These are phyloP conservation scores for Platycercus adscitus DNA, from an alignment of 2,113 vertebrate genomes.

Conservation along the genomic window DNA sequence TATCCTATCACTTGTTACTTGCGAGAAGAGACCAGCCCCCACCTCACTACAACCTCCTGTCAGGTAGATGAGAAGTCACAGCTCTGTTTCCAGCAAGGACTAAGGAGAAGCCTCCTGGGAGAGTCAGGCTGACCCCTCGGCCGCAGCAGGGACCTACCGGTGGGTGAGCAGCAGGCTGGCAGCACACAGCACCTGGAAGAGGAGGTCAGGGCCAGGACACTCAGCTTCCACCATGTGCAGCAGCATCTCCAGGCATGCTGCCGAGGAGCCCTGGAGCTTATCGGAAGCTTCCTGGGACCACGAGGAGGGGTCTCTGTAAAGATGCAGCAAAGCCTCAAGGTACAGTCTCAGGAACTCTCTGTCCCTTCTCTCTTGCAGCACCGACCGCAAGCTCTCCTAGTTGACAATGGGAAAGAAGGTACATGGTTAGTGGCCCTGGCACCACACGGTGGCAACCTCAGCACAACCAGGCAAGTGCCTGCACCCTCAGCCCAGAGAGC, in stretches of 20 bases:
- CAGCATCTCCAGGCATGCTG: slow-evolving; percentile 75
- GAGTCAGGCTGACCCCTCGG: rapidly evolving
- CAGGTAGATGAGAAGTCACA: neutral
- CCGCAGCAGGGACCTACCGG: neutral
- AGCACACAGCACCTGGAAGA: slow-evolving; percentile 71
- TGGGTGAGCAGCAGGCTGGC: slow-evolving; percentile 77
- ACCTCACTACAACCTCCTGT: neutral
- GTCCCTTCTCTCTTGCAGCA: slow-evolving; percentile 64
- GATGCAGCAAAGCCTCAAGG: slow-evolving; percentile 77
- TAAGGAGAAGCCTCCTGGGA: neutral
- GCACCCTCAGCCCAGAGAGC: neutral
- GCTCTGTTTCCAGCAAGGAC: neutral
- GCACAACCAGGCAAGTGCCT: rapidly evolving
- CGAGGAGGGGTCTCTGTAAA: neutral
- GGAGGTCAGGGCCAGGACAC: slow-evolving; percentile 76
- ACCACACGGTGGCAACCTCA: neutral
- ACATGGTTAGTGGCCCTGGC: neutral
- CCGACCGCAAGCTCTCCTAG: slow-evolving; percentile 77
- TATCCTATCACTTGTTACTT: neutral
- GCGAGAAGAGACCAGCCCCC: neutral
- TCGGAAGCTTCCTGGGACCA: neutral
- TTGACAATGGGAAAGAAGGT: neutral
- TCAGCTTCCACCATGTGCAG: slow-evolving; percentile 74
- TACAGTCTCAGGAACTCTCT: slow-evolving; percentile 76
- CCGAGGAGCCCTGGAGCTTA: neutral